Base-by-base conservation (phyloP, 2,797 vertebrate genomes). In the Cossypha niveicapilla region DNA sequence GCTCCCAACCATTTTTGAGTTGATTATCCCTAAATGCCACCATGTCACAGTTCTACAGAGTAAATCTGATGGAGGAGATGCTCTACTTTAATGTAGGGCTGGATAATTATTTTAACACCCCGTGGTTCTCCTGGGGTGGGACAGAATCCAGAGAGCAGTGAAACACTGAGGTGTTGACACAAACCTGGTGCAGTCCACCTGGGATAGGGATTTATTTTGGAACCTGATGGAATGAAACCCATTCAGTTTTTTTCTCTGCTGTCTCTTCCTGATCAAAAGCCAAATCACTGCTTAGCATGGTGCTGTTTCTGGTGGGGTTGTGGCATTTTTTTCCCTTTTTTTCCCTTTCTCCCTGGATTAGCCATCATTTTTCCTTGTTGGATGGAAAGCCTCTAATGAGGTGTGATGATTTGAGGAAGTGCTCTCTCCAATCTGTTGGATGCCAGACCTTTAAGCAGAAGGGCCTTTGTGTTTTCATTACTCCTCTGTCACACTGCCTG, bases 401-500 rank as follows among this genome's bases (percentile, higher is more conserved):
- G 86, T 85, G 84, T 71, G 84, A 51, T 87, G 72, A 35, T 77
- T 53, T 60, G 65, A 89, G 89, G 93, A 79, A 92, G 54, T 68
- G 19, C 53, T 86, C 34, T 76, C 78, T 60, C 37, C 84, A 51
- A 5, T 72, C 66, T 68, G 51, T 56, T 73, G 65, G 77, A 32
- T 18, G 18, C 75, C 75, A 77, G 92, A 61, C 19, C 3, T 90
- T 76, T 70, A 63, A 96, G 86, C 6, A 47, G 84, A 85, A 89
- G 61, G 28, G 50, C 51, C 60, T 93, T 96, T 96, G 91, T 96
- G 71, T 85, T 88, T 84, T 37, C 11, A 7, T 56, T 78, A 9
- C 70, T 76, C n/a, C 92, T 76, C 62, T 1, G 67, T 91, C 93
- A 91, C 93, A 75, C 71, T 76, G 77, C 54, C 44, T 90, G 93